Percentiles rank a stretch among this genome's conserved stretches.
Conservation (phyloP, 2,113 vertebrate species). For the Chloropsis hardwickii region DNA sequence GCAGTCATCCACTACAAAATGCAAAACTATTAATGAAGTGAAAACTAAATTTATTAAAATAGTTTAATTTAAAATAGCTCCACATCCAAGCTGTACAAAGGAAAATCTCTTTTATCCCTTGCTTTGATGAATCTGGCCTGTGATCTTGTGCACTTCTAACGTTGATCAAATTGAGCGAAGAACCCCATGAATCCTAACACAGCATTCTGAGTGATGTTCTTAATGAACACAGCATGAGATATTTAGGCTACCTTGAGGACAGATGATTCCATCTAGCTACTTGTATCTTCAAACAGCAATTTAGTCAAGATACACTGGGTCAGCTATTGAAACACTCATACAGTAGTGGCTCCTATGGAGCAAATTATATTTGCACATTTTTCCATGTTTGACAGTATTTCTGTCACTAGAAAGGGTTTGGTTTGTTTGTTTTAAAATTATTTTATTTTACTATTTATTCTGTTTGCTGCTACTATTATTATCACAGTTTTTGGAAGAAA, state of each 20-base stretch:
- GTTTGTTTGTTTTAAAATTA: not conserved
- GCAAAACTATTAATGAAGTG: not conserved
- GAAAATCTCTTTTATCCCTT: slow-evolving; percentile 34
- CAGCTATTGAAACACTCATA: not conserved
- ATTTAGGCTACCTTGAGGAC: slow-evolving; percentile 45
- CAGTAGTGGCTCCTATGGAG: not conserved
- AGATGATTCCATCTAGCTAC: slow-evolving; percentile 12
- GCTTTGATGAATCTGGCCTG: slow-evolving; percentile 48
- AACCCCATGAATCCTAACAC: slow-evolving; percentile 7
- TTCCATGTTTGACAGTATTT: not conserved
- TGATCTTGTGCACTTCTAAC: slow-evolving; percentile 45
- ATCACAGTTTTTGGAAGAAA: not conserved
- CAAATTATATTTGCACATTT: not conserved
- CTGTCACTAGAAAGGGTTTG: not conserved
- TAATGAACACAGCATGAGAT: slow-evolving; percentile 54
- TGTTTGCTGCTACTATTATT: not conserved
- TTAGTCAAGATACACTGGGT: slow-evolving; percentile 5
- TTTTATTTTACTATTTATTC: not conserved
- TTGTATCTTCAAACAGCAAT: slow-evolving; percentile 24
- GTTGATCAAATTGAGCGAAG: slow-evolving; percentile 40
- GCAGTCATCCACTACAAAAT: not conserved
- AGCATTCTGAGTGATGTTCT: not conserved
- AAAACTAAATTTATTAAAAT: slow-evolving; percentile 10
- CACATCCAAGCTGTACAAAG: not conserved
- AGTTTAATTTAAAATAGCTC: slow-evolving; percentile 31